These are phyloP conservation scores for Beris chalybata DNA, from an alignment of 2,888 invertebrate genomes.

Conservation along the genomic window DNA sequence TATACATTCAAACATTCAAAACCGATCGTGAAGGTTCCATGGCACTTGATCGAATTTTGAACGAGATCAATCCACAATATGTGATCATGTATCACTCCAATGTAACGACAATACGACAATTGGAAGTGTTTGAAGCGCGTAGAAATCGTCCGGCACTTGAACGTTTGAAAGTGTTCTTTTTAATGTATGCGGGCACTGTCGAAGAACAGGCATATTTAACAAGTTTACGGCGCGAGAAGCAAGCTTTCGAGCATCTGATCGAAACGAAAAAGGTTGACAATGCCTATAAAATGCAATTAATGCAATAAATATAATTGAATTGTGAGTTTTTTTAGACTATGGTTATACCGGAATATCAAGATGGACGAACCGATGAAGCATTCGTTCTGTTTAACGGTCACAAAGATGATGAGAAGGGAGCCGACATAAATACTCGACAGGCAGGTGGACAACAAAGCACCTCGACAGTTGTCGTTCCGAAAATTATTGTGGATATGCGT, in stretches of 20 bases:
- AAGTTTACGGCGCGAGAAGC: constrained; percentile 85
- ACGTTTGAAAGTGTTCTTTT: constrained; percentile 76
- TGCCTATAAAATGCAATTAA: neutral
- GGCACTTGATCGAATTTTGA: constrained; percentile 70
- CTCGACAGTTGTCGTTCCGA: constrained; percentile 48
- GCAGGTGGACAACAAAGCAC: constrained; percentile 59
- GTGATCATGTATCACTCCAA: constrained; percentile 90
- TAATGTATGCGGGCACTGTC: constrained; percentile 88
- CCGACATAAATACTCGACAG: constrained; percentile 65
- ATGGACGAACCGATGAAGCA: constrained; percentile 75
- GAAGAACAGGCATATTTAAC: constrained; percentile 97
- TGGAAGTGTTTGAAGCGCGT: constrained; percentile 81
- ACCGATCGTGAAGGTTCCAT: constrained; percentile 68
- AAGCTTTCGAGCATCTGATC: constrained; percentile 91
- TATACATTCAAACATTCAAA: constrained; percentile 78
- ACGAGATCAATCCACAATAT: constrained; percentile 73
- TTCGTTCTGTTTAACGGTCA: constrained; percentile 51
- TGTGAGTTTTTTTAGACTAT: constrained; percentile 63
- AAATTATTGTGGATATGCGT: constrained; percentile 91
- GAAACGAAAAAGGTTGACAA: constrained; percentile 82
- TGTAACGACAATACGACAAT: constrained; percentile 82
- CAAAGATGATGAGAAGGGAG: constrained; percentile 44
- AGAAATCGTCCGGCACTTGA: constrained; percentile 57
- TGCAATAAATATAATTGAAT: constrained; percentile 17
- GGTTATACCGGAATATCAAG: constrained; percentile 86